phyloP scores from a whole-genome alignment of 2,888 invertebrate genomes.

The Archaeoteleia sp. region DNA sequence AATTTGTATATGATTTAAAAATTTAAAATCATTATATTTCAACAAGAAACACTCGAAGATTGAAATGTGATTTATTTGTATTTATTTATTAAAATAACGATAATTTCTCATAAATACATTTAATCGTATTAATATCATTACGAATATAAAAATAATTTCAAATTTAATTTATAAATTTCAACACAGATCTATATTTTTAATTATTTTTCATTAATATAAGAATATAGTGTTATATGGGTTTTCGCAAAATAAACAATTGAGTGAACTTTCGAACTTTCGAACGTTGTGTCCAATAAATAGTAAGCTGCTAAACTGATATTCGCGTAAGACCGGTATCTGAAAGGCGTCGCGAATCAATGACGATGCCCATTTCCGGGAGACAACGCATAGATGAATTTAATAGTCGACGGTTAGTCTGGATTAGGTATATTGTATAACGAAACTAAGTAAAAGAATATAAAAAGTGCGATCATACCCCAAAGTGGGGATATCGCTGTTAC shows the following conservation, averaged over 20 bases:
- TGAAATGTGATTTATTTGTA: too few relatives aligned
- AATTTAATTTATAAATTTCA: too few relatives aligned
- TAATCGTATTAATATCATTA: too few relatives aligned
- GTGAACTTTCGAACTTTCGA: slow-evolving; percentile 29
- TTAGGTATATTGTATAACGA: slow-evolving; percentile 45
- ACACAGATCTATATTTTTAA: too few relatives aligned
- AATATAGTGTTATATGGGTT: too few relatives aligned
- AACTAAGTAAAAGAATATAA: slow-evolving; percentile 47
- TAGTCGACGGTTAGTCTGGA: slow-evolving; percentile 41
- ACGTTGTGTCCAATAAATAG: slow-evolving; percentile 23
- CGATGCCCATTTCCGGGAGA: slow-evolving; percentile 18
- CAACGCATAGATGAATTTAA: slow-evolving; percentile 33
- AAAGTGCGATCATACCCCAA: slow-evolving; percentile 43
- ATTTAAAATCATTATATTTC: too few relatives aligned
- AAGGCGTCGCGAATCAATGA: slow-evolving; percentile 10
- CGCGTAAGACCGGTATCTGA: slow-evolving; percentile 12
- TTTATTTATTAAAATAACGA: too few relatives aligned
- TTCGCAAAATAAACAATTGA: background rate
- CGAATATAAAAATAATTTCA: too few relatives aligned
- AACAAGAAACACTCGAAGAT: too few relatives aligned
- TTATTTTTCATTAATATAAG: too few relatives aligned
- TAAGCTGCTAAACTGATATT: slow-evolving; percentile 22
- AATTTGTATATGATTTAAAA: too few relatives aligned
- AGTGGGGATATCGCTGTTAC: slow-evolving; percentile 54
- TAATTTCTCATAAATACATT: too few relatives aligned